phyloP scores from a whole-genome alignment of 2,888 invertebrate genomes.

The Pyrrhosoma nymphula region DNA sequence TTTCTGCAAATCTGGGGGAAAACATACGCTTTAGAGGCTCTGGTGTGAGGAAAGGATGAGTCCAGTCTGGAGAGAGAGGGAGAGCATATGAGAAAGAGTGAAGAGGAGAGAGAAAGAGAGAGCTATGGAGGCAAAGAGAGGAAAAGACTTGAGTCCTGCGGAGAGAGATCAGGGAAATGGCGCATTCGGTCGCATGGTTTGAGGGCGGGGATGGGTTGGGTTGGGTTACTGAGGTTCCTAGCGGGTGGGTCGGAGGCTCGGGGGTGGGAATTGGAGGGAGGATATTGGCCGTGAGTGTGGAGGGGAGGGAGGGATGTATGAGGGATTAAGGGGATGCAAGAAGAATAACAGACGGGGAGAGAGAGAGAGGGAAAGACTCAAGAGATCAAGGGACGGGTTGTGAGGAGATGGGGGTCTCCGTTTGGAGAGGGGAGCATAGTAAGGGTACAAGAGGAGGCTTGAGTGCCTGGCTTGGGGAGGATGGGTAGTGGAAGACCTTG shows the following conservation, averaged over 20 bases:
- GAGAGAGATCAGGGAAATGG: background rate
- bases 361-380: background rate
- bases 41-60: background rate
- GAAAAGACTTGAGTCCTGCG: background rate
- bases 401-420: background rate
- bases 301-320: background rate
- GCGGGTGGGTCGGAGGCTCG: no score
- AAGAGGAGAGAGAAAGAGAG: background rate
- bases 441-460: no score
- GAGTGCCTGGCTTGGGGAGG: background rate
- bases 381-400: background rate
- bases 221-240: background rate
- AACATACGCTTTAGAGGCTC: background rate
- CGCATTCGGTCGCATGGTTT: background rate
- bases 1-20: background rate
- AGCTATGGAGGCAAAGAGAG: background rate
- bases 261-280: background rate
- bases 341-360: slow-evolving; percentile 6
- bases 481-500: background rate
- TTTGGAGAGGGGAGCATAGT: no score
- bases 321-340: background rate
- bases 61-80: background rate
- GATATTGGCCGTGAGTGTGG: background rate
- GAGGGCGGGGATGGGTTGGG: background rate
- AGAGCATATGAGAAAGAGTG: background rate